Base-by-base conservation (phyloP, 2,888 invertebrate species). In the Trachelus troglodyta region DNA sequence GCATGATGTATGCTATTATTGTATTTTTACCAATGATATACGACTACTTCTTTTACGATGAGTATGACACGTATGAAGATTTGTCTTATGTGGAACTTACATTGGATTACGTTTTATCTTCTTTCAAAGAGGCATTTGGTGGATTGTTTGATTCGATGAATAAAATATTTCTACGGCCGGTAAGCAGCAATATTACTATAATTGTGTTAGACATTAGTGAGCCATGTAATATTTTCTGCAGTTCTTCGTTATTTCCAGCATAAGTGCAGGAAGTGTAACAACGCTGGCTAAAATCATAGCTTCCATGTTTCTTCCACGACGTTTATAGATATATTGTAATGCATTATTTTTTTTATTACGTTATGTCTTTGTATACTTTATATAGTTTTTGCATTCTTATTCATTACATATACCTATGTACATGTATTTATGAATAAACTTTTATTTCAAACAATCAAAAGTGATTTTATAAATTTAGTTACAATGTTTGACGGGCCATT, bases 41-140 rank as follows among this genome's bases (percentile, higher is more conserved):
- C 69, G 89, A 90, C 23, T 86, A 88, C 56, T 83, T 90, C 37
- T 86, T 87, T 75, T 85, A 88, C 75, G 87, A 90, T 74, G 87
- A 87, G 71, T 84, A 85, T 40, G 84, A 89, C 15, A 85, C 85
- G 3, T 87, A 88, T 69, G 88, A 89, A 75, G 85, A 89, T 69
- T 74, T 86, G 56, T 82, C 81, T 71, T 91, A 90, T 74, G 30
- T 87, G 30, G 89, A 89, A 76, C 34, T 88, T 1, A 79, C 80
- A 40, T 33, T 89, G 30, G 85, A 89, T 15, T 90, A 90, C 79
- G 77, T 90, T 30, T 75, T 84, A 6, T 86, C 87, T 1, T 91
- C 90, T 1, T 89, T 88, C 77, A 84, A 84, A 76, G 90, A 88
- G 84, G 89, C 89, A 12, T 88, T 89, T 77, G 87, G 86, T 12